Evolutionary conservation across 2,888 invertebrate species (phyloP).

Genomic region (Leucozona laternaria): DNA sequence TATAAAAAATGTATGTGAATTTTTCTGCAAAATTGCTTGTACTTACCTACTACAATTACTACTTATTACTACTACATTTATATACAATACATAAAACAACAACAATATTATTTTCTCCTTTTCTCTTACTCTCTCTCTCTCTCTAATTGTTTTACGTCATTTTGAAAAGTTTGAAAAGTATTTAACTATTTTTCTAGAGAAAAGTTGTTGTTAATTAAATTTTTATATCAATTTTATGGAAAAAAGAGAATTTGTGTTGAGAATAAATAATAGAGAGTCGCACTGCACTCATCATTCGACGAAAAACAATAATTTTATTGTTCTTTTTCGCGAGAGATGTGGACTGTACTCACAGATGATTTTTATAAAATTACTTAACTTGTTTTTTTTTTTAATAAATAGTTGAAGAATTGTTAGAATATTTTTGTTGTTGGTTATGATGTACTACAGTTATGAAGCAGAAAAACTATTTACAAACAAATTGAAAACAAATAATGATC

Average conservation of each 20-base stretch:
- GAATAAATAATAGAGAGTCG: slow-evolving; percentile 54
- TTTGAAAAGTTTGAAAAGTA: slow-evolving; percentile 39
- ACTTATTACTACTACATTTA: slow-evolving; percentile 30
- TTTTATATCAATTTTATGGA: slow-evolving; percentile 31
- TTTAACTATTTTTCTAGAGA: slow-evolving; percentile 49
- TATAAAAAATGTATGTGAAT: slow-evolving; percentile 32
- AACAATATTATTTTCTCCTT: slow-evolving; percentile 46
- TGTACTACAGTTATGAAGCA: slow-evolving; percentile 54
- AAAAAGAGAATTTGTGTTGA: slow-evolving; percentile 64
- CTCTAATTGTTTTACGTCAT: slow-evolving; percentile 23
- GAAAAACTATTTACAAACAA: slow-evolving; percentile 41
- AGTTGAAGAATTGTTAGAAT: slow-evolving; percentile 40
- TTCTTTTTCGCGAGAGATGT: slow-evolving; percentile 56
- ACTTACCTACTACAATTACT: slow-evolving; percentile 40
- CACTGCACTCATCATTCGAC: slow-evolving; percentile 36
- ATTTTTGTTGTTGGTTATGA: slow-evolving; percentile 57
- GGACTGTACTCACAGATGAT: slow-evolving; percentile 41
- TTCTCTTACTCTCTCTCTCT: slow-evolving; percentile 33
- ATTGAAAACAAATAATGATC: slow-evolving; percentile 43
- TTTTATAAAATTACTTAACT: slow-evolving; percentile 25
- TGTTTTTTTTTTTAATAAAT: slow-evolving; percentile 16
- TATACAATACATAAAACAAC: slow-evolving; percentile 29
- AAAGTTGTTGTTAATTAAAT: slow-evolving; percentile 22
- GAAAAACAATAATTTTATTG: slow-evolving; percentile 46
- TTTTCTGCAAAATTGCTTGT: slow-evolving; percentile 63